Conservation (phyloP, 2,797 vertebrate genomes). For the Melanotaenia maccullochi region DNA sequence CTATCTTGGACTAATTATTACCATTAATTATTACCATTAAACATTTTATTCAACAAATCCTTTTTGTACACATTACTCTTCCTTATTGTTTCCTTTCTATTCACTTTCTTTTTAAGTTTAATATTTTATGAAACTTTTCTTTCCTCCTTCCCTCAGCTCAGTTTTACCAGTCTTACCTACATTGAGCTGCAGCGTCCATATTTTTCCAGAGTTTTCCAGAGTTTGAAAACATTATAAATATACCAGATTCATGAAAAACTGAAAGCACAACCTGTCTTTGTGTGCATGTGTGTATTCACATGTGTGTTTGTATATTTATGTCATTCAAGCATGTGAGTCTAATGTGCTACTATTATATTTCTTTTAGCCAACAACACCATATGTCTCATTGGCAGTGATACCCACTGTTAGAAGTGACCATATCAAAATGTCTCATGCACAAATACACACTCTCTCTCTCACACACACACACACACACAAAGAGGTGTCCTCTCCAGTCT, state of each 20-base stretch:
- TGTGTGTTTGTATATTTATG: not conserved
- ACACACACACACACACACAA: conserved; percentile 26
- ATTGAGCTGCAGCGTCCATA: not conserved
- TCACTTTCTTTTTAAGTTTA: not conserved
- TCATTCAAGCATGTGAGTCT: conserved; percentile 31
- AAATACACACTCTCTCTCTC: conserved; percentile 10
- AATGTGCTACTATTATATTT: conserved; percentile 57
- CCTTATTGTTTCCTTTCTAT: not conserved
- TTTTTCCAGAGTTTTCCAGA: not conserved
- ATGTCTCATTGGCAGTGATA: conserved; percentile 65
- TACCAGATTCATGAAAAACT: conserved; percentile 24
- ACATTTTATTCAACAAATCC: not conserved
- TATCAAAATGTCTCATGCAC: conserved; percentile 5
- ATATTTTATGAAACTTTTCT: not conserved
- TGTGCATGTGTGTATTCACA: not conserved
- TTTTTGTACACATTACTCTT: no score
- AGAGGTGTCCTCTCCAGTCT: conserved; percentile 54
- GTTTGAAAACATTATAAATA: conserved; percentile 26
- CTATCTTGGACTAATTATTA: not conserved
- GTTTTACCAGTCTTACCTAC: not conserved
- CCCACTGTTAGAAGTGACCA: conserved; percentile 36
- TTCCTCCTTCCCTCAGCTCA: not conserved
- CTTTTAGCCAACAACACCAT: conserved; percentile 59
- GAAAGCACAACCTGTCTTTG: conserved; percentile 3
- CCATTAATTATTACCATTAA: not conserved